phyloP scores from a whole-genome alignment of 2,113 vertebrate species.

The Psilopsiagon aymara region DNA sequence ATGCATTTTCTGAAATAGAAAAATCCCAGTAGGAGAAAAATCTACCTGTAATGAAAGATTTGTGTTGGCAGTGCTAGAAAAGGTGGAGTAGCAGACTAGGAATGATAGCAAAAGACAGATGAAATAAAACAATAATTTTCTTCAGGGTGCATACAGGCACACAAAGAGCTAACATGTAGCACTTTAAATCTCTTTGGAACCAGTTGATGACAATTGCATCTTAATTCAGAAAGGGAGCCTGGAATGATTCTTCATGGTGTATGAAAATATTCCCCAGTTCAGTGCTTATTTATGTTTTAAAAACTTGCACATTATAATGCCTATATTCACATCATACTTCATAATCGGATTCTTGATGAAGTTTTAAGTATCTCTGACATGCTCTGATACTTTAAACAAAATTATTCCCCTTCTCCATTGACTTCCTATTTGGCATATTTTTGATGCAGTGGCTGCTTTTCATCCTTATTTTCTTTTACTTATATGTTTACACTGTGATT shows the following conservation, averaged over 20 bases:
- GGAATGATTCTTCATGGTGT: not conserved
- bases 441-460: not conserved
- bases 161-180: not conserved
- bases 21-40: not conserved
- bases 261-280: not conserved
- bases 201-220: not conserved
- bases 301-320: not conserved
- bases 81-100: not conserved
- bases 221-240: not conserved
- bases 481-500: not conserved
- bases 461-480: not conserved
- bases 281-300: not conserved
- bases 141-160: not conserved
- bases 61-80: not conserved
- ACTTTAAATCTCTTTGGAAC: not conserved
- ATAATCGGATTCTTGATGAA: not conserved
- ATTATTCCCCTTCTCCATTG: not conserved
- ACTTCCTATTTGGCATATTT: not conserved
- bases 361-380: not conserved
- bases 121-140: not conserved
- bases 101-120: not conserved
- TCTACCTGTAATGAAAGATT: not conserved
- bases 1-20: not conserved
- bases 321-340: not conserved
- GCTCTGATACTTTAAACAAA: not conserved